Conservation (phyloP, 2,888 invertebrate species). For the Drosophila cracens region DNA sequence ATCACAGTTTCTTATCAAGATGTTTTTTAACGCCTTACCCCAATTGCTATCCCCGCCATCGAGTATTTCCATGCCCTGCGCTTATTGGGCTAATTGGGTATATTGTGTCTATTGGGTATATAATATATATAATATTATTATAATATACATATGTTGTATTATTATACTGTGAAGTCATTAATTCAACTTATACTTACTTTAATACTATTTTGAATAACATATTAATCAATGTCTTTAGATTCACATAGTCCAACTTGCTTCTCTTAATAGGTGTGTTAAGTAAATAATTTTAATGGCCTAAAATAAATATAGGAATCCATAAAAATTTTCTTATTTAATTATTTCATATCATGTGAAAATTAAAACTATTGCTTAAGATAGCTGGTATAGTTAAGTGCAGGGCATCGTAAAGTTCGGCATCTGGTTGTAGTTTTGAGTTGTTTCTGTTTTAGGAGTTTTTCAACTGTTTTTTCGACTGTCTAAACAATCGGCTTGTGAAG, state of each 20-base stretch:
- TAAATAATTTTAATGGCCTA: background rate
- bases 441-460: conserved; percentile 25
- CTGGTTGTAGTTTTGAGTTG: background rate
- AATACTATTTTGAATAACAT: too few species aligned
- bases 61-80: conserved; percentile 30
- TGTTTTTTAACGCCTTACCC: conserved; percentile 73
- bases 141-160: too few species aligned
- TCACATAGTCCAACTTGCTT: background rate
- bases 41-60: conserved; percentile 66
- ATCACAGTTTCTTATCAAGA: conserved; percentile 80
- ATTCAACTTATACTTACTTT: too few species aligned
- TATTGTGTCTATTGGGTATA: background rate
- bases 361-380: background rate
- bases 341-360: background rate
- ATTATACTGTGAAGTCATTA: too few species aligned
- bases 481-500: conserved; percentile 57
- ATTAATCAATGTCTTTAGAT: background rate
- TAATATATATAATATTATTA: background rate
- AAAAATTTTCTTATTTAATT: background rate
- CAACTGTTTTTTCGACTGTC: conserved; percentile 58
- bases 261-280: background rate
- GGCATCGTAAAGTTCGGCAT: conserved; percentile 10
- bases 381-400: background rate
- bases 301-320: background rate
- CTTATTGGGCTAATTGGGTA: background rate